Evolutionary conservation across 2,797 vertebrate species (phyloP).

Genomic region (Acanthis flammea): DNA sequence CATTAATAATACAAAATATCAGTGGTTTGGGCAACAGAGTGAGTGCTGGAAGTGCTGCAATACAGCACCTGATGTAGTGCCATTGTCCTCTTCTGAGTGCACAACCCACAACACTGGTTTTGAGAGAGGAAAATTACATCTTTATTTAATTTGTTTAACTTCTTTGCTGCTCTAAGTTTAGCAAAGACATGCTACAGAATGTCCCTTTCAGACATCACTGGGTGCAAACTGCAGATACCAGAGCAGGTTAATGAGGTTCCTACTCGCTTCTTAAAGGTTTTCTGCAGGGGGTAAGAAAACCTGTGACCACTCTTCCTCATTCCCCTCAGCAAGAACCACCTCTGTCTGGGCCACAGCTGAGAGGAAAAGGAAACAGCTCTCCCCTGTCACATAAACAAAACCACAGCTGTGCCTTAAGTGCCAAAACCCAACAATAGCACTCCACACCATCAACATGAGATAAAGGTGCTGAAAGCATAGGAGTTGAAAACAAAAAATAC

Average conservation of each 20-base stretch:
- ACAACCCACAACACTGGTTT: not conserved
- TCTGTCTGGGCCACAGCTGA: not conserved
- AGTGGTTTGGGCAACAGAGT: not conserved
- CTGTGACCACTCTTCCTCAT: not conserved
- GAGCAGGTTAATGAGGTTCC: not conserved
- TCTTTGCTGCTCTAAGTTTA: not conserved
- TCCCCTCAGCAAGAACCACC: not conserved
- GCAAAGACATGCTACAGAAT: not conserved
- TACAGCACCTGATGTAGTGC: not conserved
- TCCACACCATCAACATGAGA: not conserved
- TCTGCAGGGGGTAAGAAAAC: not conserved
- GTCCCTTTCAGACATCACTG: not conserved
- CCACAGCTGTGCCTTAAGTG: not conserved
- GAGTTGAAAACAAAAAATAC: not conserved
- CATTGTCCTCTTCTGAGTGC: not conserved
- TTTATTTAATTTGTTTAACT: not conserved
- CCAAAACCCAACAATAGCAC: not conserved
- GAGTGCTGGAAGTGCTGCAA: not conserved
- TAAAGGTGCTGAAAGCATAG: not conserved
- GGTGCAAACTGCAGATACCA: not conserved
- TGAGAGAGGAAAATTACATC: not conserved
- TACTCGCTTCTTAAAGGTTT: not conserved
- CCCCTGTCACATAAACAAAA: not conserved
- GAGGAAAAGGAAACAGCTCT: not conserved
- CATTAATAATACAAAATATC: not conserved